Evolutionary conservation across 2,797 vertebrate species (phyloP), one percentile per base, ranked within the genome.

Genomic region (Lutra lutra): DNA sequence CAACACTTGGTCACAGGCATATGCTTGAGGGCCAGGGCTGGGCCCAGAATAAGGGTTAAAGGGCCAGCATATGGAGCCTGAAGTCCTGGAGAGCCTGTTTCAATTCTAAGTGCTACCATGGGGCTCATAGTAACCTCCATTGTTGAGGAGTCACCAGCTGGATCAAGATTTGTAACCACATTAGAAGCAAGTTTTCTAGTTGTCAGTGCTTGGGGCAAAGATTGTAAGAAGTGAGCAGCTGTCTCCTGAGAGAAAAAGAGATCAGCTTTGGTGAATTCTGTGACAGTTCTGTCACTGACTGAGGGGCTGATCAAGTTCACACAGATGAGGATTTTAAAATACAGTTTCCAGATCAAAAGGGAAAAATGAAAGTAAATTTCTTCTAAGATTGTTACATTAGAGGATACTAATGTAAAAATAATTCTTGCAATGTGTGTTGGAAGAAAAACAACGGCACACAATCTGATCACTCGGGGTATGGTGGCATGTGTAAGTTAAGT

Each of bases 131-230:
- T 95, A 98, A 48, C 51, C 95, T 97, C 95, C 87, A 11, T 64
- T 97, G 89, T 89, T 88, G 96, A 98, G 91, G 66, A 98, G 64
- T 83, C 96, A 98, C 97, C 98, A 98, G 94, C 96, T 98, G 97
- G 86, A 86, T 92, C 95, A 97, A 97, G 97, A 97, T 95, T 96
- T 98, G 64, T 78, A 98, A 93, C 96, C 96, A 98, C 25, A 21
- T 95, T 95, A 97, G 96, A 86, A 96, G 83, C 12, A 7, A 98
- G 84, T 68, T 82, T 98, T 72, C 89, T 82, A 0, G 1, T 62
- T 96, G 91, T 97, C 87, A 86, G 73, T 0, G 48, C 97, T 5
- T 0, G 70, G 97, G 98, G 96, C 62, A 82, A 98, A 87, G 60
- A 38, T 5, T 43, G 7, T 12, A 14, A 98, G 95, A 80, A 35